Evolutionary conservation across 2,888 invertebrate genomes (phyloP), one percentile per base, ranked within the genome.

Genomic region (Eupithecia centaureata): DNA sequence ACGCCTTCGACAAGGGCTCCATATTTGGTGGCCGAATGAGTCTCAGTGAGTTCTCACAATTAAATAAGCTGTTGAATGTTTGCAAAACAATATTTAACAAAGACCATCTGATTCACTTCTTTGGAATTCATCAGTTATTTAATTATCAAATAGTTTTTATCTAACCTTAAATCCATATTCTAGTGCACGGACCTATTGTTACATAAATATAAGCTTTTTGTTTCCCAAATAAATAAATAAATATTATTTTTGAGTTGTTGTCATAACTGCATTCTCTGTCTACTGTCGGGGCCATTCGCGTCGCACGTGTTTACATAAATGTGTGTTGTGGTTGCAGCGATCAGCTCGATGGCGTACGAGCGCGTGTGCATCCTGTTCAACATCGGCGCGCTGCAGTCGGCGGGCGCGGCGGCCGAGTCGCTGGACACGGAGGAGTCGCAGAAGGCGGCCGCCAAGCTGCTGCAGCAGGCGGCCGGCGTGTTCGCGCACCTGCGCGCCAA

Each of bases 1-100:
- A 99, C 95, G 99, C 99, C 0, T 99, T 99, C 85, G 99, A 99
- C 87, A 97, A 97, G 83, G 98, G 98, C 63, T 97, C 98, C 10
- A 95, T 99, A 78, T 99, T 99, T 91, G 97, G 97, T 70, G 97
- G 97, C 70, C 95, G 97, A 86, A 96, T 97, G 85, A 98, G 98
- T 85, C 93, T 99, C 74, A 98, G 99, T 99, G 95, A 94, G 96
- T 94, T 52, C 27, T 25, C 5, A 13, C 33, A 33, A 33, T 33
- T 10, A 8, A 8, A 33, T 5, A 33, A 10, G 7, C 33, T 8
- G 10, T 10, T 8, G 54, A 13, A 15, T 15, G 15, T 27, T 28
- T 28, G n/a, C n/a, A n/a, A n/a, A n/a, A n/a, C n/a, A n/a, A n/a
- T n/a, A n/a, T n/a, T n/a, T n/a, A n/a, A n/a, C n/a, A n/a, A n/a